A percentile compares a stretch with the other conserved stretches of the same genome.
Conservation (phyloP, 2,797 vertebrate species). For the Spinus olivaceus region DNA sequence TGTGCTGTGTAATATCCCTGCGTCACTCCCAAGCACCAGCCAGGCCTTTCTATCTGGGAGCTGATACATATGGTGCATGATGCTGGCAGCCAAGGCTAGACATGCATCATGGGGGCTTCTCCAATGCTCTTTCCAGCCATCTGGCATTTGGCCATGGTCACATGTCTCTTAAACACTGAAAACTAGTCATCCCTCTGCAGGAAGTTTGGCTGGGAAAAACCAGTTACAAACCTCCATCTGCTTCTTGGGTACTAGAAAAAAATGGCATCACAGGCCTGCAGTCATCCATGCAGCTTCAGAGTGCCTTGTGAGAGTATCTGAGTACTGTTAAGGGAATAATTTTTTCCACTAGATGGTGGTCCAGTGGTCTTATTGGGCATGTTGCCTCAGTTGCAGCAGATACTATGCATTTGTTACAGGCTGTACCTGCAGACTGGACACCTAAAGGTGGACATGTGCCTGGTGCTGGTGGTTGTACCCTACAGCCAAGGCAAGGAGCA, state of each 20-base stretch:
- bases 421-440: background rate
- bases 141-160: slow-evolving; percentile 3
- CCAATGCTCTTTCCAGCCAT: background rate
- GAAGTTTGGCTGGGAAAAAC: slow-evolving; percentile 15
- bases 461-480: background rate
- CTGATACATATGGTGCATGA: background rate
- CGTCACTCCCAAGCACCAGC: background rate
- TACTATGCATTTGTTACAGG: background rate
- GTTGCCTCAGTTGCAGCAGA: background rate
- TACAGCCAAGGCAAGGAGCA: background rate
- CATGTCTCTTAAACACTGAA: background rate
- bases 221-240: slow-evolving; percentile 17
- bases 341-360: background rate
- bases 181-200: slow-evolving; percentile 23
- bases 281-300: background rate
- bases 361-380: background rate
- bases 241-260: background rate
- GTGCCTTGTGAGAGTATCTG: background rate
- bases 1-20: background rate
- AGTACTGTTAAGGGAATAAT: background rate
- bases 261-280: background rate
- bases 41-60: background rate
- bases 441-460: background rate
- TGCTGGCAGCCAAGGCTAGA: background rate
- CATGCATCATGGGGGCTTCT: background rate